phyloP scores from a whole-genome alignment of 2,113 vertebrate genomes.

The Trematomus loennbergii region DNA sequence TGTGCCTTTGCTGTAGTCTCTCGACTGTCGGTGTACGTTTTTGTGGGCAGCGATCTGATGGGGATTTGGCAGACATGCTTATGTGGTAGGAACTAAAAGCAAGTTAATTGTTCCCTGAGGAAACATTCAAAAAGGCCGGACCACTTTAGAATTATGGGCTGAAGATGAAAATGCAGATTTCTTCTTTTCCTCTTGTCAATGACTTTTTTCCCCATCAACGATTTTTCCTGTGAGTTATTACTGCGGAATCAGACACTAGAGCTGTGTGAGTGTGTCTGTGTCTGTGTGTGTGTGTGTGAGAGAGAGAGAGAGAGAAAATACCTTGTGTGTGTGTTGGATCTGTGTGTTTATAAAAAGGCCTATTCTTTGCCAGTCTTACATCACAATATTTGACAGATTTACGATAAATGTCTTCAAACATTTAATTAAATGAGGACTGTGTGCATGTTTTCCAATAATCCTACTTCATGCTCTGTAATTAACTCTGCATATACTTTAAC shows the following conservation, averaged over 20 bases:
- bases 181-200: conserved; percentile 39
- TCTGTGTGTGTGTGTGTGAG: conserved; percentile 26
- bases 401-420: conserved; percentile 46
- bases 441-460: conserved; percentile 46
- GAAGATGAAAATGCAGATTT: conserved; percentile 70
- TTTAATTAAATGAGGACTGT: conserved; percentile 47
- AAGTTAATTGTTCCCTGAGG: conserved; percentile 81
- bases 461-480: conserved; percentile 47
- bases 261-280: conserved; percentile 1
- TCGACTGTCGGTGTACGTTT: conserved; percentile 51
- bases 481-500: conserved; percentile 45
- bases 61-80: conserved; percentile 74
- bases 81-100: conserved; percentile 78
- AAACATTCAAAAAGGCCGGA: conserved; percentile 68
- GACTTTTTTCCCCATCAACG: conserved; percentile 57
- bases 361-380: conserved; percentile 31
- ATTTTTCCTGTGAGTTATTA: conserved; percentile 65
- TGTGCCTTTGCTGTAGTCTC: conserved; percentile 46
- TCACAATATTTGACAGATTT: conserved; percentile 40
- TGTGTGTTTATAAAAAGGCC: not conserved
- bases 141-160: conserved; percentile 71
- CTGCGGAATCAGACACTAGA: conserved; percentile 47
- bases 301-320: conserved; percentile 11
- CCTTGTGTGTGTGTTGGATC: no score
- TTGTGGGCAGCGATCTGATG: conserved; percentile 65